These are phyloP conservation scores for Sebastes taczanowskii DNA, from an alignment of 2,797 vertebrate genomes.

Conservation along the genomic window DNA sequence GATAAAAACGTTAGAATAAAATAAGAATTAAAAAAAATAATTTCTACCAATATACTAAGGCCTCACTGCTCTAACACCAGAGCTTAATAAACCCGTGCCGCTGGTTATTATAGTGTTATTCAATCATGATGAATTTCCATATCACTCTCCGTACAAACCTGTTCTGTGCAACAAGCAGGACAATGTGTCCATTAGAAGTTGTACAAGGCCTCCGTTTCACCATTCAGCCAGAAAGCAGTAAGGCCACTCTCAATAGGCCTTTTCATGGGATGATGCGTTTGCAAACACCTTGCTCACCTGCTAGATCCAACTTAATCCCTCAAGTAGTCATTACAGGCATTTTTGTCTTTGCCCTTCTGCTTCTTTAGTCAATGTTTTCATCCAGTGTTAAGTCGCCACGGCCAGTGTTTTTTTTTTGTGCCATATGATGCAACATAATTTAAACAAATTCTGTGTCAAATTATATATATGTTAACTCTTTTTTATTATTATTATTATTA, in stretches of 20 bases:
- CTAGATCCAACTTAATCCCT: conserved; percentile 53
- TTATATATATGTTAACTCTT: not conserved
- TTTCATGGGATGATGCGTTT: conserved; percentile 69
- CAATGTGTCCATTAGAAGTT: conserved; percentile 40
- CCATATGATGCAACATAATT: not conserved
- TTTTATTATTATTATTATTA: not conserved
- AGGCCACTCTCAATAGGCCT: conserved; percentile 64
- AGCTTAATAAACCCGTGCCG: not conserved
- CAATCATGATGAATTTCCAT: conserved; percentile 19
- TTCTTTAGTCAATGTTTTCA: not conserved
- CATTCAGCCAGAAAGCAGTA: conserved; percentile 53
- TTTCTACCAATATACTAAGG: too few relatives aligned
- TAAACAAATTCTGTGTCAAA: not conserved
- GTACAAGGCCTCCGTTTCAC: conserved; percentile 55
- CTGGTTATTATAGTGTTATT: conserved; percentile 4
- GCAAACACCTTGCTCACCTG: conserved; percentile 74
- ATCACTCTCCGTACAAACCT: conserved; percentile 19
- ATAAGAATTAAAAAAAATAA: accelerated
- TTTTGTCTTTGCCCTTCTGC: not conserved
- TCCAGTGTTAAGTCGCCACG: not conserved
- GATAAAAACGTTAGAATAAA: too few relatives aligned
- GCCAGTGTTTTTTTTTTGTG: not conserved
- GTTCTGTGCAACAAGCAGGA: conserved; percentile 22
- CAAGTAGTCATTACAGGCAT: conserved; percentile 6
- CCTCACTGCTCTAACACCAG: not conserved